Percentiles rank a stretch among this genome's conserved stretches.
Conservation (phyloP, 2,888 invertebrate species). For the Desoria tigrina region DNA sequence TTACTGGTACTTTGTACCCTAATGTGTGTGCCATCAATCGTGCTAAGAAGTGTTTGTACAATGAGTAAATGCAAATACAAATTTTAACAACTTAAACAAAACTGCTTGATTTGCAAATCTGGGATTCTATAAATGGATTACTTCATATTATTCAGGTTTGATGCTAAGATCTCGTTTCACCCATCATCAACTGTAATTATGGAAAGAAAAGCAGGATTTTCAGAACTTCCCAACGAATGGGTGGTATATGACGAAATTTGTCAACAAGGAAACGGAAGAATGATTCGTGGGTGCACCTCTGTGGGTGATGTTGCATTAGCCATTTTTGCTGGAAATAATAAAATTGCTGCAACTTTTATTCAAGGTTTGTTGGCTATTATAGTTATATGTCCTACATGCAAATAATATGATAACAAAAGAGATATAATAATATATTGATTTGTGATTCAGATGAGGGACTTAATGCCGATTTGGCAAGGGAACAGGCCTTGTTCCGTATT, state of each 20-base stretch:
- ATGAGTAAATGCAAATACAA: too few relatives aligned
- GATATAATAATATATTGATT: too few relatives aligned
- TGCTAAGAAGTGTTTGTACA: conserved; percentile 28
- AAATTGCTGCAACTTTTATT: too few relatives aligned
- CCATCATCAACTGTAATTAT: conserved; percentile 63
- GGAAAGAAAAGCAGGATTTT: conserved; percentile 39
- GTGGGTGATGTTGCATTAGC: conserved; percentile 79
- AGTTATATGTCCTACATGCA: too few relatives aligned
- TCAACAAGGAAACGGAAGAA: conserved; percentile 68
- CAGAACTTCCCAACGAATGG: conserved; percentile 73
- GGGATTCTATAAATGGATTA: background rate
- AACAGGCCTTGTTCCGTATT: background rate
- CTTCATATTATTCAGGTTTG: conserved; percentile 53
- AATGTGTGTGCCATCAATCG: conserved; percentile 62
- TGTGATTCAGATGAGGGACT: background rate
- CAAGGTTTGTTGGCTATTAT: too few relatives aligned
- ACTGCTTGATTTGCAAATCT: too few relatives aligned
- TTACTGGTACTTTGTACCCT: conserved; percentile 87
- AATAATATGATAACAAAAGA: too few relatives aligned
- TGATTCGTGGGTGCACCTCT: conserved; percentile 76
- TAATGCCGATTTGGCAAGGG: background rate
- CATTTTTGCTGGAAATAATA: conserved; percentile 67
- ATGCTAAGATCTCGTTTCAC: conserved; percentile 66
- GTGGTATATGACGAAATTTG: conserved; percentile 83
- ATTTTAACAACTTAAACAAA: too few relatives aligned